Evolutionary conservation across 1,140 invertebrate genomes (phyloP), one percentile per base, ranked within the genome.

Genomic region (Pogonomyrmex californicus): DNA sequence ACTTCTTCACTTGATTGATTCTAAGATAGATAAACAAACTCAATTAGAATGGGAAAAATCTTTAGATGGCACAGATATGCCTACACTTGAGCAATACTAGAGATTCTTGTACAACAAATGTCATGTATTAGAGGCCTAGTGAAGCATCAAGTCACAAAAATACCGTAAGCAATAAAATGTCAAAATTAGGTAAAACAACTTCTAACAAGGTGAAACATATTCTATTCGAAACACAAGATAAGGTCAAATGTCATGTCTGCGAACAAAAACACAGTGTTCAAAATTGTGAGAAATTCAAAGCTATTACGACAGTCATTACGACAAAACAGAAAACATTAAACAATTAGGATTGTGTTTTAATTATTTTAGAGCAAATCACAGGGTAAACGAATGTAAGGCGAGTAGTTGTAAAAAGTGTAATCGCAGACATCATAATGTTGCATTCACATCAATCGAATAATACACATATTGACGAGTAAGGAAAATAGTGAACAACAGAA

Each of bases 331-430:
- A 0, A 17, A 17, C 1, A 23, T 76, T 0, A 54, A 58, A 12
- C 38, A 41, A 6, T 2, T 30, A 51, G 36, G 51, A 1, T 38
- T 75, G 2, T 58, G 73, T 58, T 76, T 56, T 41, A 76, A 76
- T 58, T 76, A 51, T 36, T 56, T 76, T 38, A 54, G 73, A 36
- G 12, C 23, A 0, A 58, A 58, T 76, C 73, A 60, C 7, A 60
- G 33, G 2, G 36, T 58, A 4, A 76, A 2, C 6, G 73, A 30
- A 17, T 76, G 73, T 17, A 58, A 60, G 38, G 33, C 73, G 2
- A 12, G 73, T 41, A 51, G 36, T n/a, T 76, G 73, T 33, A 51
- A 7, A 58, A 54, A 76, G 7, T 76, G 73, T 17, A 36, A 58
- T 17, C 36, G 54, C 4, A 33, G 17, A 14, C 51, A 60, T 76